Evolutionary conservation across 35 echinoderm and acorn worm species (phyloP).

Genomic region (Lytechinus pictus): DNA sequence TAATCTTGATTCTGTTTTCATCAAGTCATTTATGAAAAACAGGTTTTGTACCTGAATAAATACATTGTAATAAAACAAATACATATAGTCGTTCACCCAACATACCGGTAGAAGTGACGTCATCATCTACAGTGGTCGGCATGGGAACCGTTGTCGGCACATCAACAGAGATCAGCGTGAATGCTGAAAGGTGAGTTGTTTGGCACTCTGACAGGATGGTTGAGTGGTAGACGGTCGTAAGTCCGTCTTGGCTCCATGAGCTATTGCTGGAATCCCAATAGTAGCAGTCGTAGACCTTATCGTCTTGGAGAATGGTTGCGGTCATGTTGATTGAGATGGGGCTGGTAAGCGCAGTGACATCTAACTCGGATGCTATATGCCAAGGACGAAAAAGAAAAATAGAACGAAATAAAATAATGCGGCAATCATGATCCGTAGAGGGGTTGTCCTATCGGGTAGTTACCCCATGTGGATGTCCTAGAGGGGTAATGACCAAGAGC

Average conservation of each 20-base stretch:
- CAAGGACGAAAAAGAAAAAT: background rate
- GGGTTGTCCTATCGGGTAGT: too few species aligned
- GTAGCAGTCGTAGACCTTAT: conserved; percentile 67
- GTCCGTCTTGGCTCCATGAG: conserved; percentile 68
- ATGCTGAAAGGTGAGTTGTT: conserved; percentile 63
- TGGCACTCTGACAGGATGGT: conserved; percentile 50
- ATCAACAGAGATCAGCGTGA: conserved; percentile 54
- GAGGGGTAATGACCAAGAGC: too few species aligned
- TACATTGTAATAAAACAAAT: too few species aligned
- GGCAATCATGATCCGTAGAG: too few species aligned
- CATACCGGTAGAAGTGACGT: background rate
- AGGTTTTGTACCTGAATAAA: too few species aligned
- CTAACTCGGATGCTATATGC: conserved; percentile 34
- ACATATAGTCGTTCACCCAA: background rate
- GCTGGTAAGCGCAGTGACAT: conserved; percentile 57
- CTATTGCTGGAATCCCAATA: conserved; percentile 65
- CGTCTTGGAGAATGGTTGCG: conserved; percentile 52
- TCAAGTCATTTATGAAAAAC: too few species aligned
- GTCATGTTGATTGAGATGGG: conserved; percentile 69
- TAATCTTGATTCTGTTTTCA: too few species aligned
- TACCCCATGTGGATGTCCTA: too few species aligned
- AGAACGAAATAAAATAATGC: background rate
- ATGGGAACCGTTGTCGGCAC: conserved; percentile 32
- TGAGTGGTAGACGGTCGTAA: conserved; percentile 48
- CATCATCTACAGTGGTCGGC: background rate